These are phyloP conservation scores for Aspidoscelis tigris DNA, from an alignment of 2,113 vertebrate species.

Conservation along the genomic window DNA sequence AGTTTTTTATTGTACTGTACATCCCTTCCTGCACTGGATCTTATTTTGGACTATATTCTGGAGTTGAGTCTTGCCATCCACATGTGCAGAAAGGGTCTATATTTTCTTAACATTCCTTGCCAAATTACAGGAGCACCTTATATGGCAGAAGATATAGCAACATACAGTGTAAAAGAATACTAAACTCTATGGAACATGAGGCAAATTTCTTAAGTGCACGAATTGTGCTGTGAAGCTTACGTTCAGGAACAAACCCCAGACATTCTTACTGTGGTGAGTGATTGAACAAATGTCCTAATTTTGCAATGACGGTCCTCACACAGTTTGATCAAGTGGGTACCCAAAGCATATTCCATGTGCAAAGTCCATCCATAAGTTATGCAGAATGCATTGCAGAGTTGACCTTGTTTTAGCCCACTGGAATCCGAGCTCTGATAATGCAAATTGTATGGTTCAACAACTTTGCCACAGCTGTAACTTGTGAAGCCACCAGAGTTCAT, in stretches of 20 bases:
- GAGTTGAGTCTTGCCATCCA: too few relatives aligned
- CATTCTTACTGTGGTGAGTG: not conserved
- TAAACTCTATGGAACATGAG: not conserved
- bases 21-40: too few relatives aligned
- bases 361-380: not conserved
- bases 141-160: too few relatives aligned
- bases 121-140: too few relatives aligned
- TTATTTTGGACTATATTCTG: too few relatives aligned
- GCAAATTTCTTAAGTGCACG: not conserved
- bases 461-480: not conserved
- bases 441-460: not conserved
- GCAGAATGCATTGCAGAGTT: not conserved
- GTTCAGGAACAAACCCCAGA: not conserved
- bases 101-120: too few relatives aligned
- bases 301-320: not conserved
- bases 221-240: not conserved
- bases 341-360: slow-evolving; percentile 5
- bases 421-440: not conserved
- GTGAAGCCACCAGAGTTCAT: not conserved
- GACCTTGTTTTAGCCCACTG: not conserved
- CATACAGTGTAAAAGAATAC: too few relatives aligned
- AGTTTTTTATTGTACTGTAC: too few relatives aligned
- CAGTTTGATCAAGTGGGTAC: not conserved
- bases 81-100: too few relatives aligned
- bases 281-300: not conserved